Conservation (phyloP, 1,140 invertebrate genomes). For the Drosophila lacertosa region DNA sequence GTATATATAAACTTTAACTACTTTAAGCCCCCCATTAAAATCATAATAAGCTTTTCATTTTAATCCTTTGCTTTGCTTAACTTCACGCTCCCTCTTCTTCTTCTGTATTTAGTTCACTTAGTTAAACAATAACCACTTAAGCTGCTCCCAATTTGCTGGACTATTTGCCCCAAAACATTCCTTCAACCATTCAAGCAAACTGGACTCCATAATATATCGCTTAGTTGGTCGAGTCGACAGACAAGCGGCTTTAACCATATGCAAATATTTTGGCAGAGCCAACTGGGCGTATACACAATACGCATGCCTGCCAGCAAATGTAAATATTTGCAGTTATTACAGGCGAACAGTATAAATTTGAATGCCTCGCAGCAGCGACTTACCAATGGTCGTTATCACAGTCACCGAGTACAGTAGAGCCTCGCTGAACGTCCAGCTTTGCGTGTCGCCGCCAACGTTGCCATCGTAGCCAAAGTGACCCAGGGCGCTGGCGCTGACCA, state of each 20-base stretch:
- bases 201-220: constrained; percentile 8
- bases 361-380: constrained; percentile 59
- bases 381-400: constrained; percentile 94
- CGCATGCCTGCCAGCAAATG: constrained; percentile 48
- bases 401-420: constrained; percentile 92
- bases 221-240: neutral
- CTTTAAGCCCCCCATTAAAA: neutral
- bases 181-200: neutral
- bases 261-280: constrained; percentile 66
- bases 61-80: neutral
- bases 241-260: constrained; percentile 52
- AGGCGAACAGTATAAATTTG: constrained; percentile 34
- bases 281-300: constrained; percentile 68
- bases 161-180: neutral
- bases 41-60: neutral
- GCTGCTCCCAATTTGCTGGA: constrained; percentile 11
- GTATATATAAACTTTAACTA: too few species aligned
- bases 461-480: constrained; percentile 72
- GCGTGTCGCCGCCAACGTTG: constrained; percentile 56
- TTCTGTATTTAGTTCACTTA: neutral
- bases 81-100: neutral
- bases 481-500: constrained; percentile 48
- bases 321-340: constrained; percentile 71
- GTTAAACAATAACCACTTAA: constrained; percentile 29
- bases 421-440: constrained; percentile 90